phyloP scores from a whole-genome alignment of 2,113 vertebrate species.

The Paraplagusia blochii region DNA sequence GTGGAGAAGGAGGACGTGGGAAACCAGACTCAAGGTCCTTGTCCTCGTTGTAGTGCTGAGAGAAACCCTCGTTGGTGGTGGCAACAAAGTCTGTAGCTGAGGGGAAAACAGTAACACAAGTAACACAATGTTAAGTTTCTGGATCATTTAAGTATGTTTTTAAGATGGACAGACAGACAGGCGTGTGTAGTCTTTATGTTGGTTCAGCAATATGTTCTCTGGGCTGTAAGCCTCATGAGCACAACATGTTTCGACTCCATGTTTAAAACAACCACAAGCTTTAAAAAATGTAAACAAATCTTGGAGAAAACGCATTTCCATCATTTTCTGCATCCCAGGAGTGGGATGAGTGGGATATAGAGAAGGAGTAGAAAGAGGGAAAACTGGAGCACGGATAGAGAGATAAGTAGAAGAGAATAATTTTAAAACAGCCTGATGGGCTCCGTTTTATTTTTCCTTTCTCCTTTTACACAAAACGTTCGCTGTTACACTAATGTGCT shows the following conservation, averaged over 20 bases:
- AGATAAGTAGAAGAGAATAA: slow-evolving; percentile 41
- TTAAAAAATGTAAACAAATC: slow-evolving; percentile 20
- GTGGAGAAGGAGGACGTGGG: slow-evolving; percentile 48
- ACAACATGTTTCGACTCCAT: slow-evolving; percentile 8
- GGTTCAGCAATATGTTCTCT: too few relatives aligned
- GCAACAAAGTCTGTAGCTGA: slow-evolving; percentile 18
- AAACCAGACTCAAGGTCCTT: slow-evolving; percentile 38
- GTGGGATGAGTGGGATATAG: background rate
- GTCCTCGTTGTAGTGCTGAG: slow-evolving; percentile 35
- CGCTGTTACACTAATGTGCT: slow-evolving; percentile 68
- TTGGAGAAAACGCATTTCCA: slow-evolving; percentile 28
- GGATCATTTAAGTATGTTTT: too few relatives aligned
- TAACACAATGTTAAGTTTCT: background rate
- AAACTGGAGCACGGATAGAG: background rate
- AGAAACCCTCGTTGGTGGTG: slow-evolving; percentile 24
- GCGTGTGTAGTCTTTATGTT: too few relatives aligned
- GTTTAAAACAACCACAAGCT: background rate
- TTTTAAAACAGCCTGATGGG: slow-evolving; percentile 66
- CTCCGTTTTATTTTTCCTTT: slow-evolving; percentile 10
- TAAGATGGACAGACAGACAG: too few relatives aligned
- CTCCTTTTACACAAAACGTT: slow-evolving; percentile 22
- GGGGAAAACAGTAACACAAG: background rate
- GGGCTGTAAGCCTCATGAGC: slow-evolving; percentile 6
- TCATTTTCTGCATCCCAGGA: slow-evolving; percentile 31
- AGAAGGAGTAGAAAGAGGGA: background rate